Base-by-base conservation (phyloP, 2,797 vertebrate genomes). In the Lycodopsis pacificus region DNA sequence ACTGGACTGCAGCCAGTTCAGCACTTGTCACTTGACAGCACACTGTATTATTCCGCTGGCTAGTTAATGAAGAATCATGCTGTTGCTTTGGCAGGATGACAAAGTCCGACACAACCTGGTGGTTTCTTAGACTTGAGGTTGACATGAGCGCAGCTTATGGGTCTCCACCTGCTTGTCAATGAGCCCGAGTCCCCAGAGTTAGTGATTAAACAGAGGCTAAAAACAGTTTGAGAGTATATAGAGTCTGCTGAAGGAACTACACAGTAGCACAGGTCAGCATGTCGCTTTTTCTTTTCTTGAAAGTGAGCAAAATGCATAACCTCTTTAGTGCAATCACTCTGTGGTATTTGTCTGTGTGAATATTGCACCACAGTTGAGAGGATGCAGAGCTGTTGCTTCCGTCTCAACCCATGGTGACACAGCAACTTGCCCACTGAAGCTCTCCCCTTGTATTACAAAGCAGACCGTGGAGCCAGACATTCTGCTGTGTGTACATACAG, bases 1-100 rank as follows among this genome's bases (percentile, higher is more conserved):
- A 56, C 82, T 93, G 90, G 91, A 90, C 70, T 10, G 66, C 62
- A 61, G 92, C 92, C 92, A 93, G 80, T 64, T 82, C 63, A 75
- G 73, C 85, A 76, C 82, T 84, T 86, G 86, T 89, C 91, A 83
- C 85, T 81, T 85, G 85, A 83, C 77, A 73, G 80, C 77, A 79
- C 79, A 82, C 71, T 73, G 79, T 83, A 78, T 86, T 87, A 80
- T 79, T 86, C 76, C 73, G 73, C 62, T 66, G 67, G 78, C 73
- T 54, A 67, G 77, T 73, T 86, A 85, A 87, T 83, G 86, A 89
- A 85, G 89, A 88, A 89, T 86, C 89, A 69, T 65, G 58, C 85
- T 87, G 81, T 78, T 76, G 75, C 80, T 85, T 81, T 92, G 87
- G 89, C 90, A 86, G 77, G 54, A 49, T 65, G 73, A 89, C 86